Evolutionary conservation across 2,113 vertebrate genomes (phyloP).

Genomic region (Sylvia atricapilla): DNA sequence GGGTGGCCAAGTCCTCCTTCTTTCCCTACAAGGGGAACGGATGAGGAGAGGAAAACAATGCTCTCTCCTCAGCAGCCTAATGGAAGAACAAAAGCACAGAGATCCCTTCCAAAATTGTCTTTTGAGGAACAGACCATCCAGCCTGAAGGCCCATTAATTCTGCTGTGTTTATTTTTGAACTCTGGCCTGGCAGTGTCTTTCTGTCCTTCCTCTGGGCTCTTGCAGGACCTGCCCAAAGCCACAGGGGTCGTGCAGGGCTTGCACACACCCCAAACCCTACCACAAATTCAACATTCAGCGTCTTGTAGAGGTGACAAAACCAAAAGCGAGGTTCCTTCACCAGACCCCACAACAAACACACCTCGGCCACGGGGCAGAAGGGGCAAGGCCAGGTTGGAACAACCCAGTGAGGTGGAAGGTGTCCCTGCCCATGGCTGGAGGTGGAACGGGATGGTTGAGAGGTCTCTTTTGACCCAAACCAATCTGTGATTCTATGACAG

Average conservation of each 20-base stretch:
- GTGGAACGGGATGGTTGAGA: neutral
- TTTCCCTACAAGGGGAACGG: slow-evolving; percentile 39
- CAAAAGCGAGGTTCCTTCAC: neutral
- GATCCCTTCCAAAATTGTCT: slow-evolving; percentile 44
- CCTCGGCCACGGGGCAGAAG: rapidly evolving
- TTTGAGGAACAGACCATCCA: slow-evolving; percentile 2
- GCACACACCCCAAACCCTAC: neutral
- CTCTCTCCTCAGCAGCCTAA: neutral
- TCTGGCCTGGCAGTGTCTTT: neutral
- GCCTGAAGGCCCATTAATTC: neutral
- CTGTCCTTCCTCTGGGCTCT: neutral
- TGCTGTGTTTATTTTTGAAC: neutral
- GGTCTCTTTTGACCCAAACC: neutral
- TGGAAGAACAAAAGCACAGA: slow-evolving; percentile 32
- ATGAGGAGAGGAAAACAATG: slow-evolving; percentile 47
- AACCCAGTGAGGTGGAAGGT: neutral
- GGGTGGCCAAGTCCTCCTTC: slow-evolving; percentile 36
- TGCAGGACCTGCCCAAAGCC: neutral
- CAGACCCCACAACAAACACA: neutral
- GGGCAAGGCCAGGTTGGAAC: neutral
- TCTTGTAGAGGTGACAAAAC: neutral
- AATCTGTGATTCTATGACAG: neutral
- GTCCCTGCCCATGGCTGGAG: neutral
- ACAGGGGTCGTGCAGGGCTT: rapidly evolving
- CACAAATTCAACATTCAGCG: neutral